phyloP scores from a whole-genome alignment of 2,113 vertebrate species.

The Sylvilagus bachmani region DNA sequence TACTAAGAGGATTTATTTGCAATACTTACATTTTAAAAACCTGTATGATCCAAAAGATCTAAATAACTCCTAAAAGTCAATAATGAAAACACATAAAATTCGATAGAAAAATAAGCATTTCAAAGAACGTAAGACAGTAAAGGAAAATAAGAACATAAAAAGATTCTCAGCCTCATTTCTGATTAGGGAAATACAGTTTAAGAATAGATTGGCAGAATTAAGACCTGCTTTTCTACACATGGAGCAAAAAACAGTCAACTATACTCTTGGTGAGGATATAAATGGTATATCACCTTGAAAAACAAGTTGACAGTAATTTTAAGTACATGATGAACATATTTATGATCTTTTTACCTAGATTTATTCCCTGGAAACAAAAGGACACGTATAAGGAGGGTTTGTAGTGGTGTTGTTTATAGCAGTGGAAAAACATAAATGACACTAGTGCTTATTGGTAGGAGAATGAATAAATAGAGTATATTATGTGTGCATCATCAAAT shows the following conservation, averaged over 20 bases:
- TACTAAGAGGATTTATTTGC: conserved; percentile 22
- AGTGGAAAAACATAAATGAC: neutral
- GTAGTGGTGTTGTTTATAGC: neutral
- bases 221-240: neutral
- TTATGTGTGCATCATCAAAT: neutral
- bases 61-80: conserved; percentile 52
- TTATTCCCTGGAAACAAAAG: neutral
- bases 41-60: conserved; percentile 43
- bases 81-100: conserved; percentile 53
- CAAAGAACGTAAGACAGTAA: conserved; percentile 28
- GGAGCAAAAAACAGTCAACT: neutral
- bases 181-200: neutral
- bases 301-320: neutral
- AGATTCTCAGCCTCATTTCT: neutral
- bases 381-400: neutral
- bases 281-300: neutral
- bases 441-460: neutral
- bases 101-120: conserved; percentile 42
- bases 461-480: neutral
- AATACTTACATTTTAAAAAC: conserved; percentile 25
- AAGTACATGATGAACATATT: neutral
- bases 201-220: neutral
- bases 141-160: conserved; percentile 39
- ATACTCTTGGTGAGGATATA: neutral
- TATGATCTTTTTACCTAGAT: neutral